phyloP scores from a whole-genome alignment of 2,797 vertebrate genomes.

The Babyrousa celebensis region DNA sequence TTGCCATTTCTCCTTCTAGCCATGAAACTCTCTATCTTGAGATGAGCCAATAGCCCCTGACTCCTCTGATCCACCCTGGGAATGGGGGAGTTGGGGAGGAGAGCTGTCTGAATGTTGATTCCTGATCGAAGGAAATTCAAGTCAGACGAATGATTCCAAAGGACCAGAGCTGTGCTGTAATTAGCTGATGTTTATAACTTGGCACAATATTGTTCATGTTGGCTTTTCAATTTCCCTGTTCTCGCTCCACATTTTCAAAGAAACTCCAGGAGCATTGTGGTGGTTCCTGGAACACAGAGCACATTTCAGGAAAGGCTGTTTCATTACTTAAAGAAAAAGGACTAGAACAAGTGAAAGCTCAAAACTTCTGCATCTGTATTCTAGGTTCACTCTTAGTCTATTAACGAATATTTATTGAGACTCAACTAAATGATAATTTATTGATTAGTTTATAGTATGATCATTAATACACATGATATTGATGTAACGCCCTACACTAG shows the following conservation, averaged over 20 bases:
- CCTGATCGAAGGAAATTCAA: not conserved
- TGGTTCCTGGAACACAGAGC: not conserved
- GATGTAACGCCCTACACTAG: not conserved
- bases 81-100: not conserved
- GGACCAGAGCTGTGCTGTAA: not conserved
- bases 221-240: constrained; percentile 45
- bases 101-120: not conserved
- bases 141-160: not conserved
- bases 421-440: not conserved
- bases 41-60: not conserved
- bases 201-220: constrained; percentile 45
- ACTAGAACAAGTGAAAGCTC: not conserved
- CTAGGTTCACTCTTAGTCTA: not conserved
- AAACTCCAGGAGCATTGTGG: not conserved
- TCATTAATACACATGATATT: not conserved
- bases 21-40: constrained; percentile 36
- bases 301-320: not conserved
- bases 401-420: not conserved
- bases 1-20: constrained; percentile 68
- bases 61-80: not conserved
- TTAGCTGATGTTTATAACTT: constrained; percentile 70
- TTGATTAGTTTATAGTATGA: not conserved
- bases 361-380: not conserved
- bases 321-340: constrained; percentile 40
- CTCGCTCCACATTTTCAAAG: constrained; percentile 54